A percentile compares a stretch with the other conserved stretches of the same genome.
phyloP scores from a whole-genome alignment of 2,888 invertebrate genomes.

The Lobophora halterata region DNA sequence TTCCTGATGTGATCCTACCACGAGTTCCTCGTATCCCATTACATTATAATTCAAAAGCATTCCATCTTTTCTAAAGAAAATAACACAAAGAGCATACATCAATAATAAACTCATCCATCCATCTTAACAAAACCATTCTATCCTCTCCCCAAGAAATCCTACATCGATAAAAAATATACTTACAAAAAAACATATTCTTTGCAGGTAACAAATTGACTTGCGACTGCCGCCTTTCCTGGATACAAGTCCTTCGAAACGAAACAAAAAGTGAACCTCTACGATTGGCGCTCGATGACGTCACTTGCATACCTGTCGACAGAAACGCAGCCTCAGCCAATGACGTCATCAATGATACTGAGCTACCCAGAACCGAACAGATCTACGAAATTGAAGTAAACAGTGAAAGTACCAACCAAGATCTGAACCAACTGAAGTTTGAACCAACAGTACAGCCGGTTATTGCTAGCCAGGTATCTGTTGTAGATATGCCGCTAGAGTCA shows the following conservation, averaged over 20 bases:
- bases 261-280: conserved; percentile 86
- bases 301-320: conserved; percentile 69
- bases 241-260: conserved; percentile 86
- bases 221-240: conserved; percentile 91
- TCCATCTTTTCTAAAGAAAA: neutral
- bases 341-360: conserved; percentile 15
- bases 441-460: conserved; percentile 48
- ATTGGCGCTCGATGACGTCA: conserved; percentile 85
- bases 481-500: conserved; percentile 55
- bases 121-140: too few species aligned
- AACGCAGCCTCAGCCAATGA: conserved; percentile 33
- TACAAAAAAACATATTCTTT: conserved; percentile 21
- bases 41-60: conserved; percentile 1
- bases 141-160: too few species aligned
- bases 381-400: conserved; percentile 46
- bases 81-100: neutral
- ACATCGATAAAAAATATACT: neutral
- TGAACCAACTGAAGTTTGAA: conserved; percentile 52
- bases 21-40: neutral
- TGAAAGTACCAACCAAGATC: conserved; percentile 51
- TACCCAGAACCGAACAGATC: conserved; percentile 39
- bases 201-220: conserved; percentile 90
- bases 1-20: neutral
- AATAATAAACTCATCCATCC: conserved; percentile 3
- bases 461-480: conserved; percentile 50